Conservation (phyloP, 2,113 vertebrate species). For the Camarhynchus parvulus region DNA sequence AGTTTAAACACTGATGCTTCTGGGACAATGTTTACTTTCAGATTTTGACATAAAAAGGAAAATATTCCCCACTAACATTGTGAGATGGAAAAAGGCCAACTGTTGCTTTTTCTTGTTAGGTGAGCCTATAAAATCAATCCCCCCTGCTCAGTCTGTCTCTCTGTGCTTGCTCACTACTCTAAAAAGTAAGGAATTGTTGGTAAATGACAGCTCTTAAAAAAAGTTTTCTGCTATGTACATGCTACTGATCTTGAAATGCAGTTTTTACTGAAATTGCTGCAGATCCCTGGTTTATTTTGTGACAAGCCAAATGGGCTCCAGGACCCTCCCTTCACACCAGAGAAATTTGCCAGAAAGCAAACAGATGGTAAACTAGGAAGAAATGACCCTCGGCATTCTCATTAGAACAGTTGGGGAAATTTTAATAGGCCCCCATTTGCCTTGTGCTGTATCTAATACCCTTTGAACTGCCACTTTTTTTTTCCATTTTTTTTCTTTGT, state of each 20-base stretch:
- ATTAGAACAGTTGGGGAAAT: slow-evolving; percentile 79
- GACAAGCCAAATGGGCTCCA: slow-evolving; percentile 73
- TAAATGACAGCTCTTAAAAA: slow-evolving; percentile 15
- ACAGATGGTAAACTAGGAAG: slow-evolving; percentile 81
- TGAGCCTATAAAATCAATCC: background rate
- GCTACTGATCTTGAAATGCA: background rate
- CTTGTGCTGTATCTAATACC: slow-evolving; percentile 75
- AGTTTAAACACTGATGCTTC: background rate
- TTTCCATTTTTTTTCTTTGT: background rate
- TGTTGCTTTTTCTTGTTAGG: slow-evolving; percentile 2
- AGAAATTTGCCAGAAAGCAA: slow-evolving; percentile 77
- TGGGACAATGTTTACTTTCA: slow-evolving; percentile 34
- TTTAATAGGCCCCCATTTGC: slow-evolving; percentile 77
- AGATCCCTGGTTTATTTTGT: slow-evolving; percentile 58
- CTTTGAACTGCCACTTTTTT: slow-evolving; percentile 77
- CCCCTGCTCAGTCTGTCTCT: background rate
- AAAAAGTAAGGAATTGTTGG: slow-evolving; percentile 7
- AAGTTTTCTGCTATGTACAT: background rate
- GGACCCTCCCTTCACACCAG: slow-evolving; percentile 69
- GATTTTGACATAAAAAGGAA: slow-evolving; percentile 7
- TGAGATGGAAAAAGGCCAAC: slow-evolving; percentile 18
- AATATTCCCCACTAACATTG: background rate
- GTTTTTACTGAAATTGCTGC: slow-evolving; percentile 63
- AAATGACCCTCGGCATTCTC: slow-evolving; percentile 79
- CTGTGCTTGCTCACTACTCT: background rate